These are phyloP conservation scores for Leptodirus hochenwartii DNA, from an alignment of 2,888 invertebrate genomes.

Conservation along the genomic window DNA sequence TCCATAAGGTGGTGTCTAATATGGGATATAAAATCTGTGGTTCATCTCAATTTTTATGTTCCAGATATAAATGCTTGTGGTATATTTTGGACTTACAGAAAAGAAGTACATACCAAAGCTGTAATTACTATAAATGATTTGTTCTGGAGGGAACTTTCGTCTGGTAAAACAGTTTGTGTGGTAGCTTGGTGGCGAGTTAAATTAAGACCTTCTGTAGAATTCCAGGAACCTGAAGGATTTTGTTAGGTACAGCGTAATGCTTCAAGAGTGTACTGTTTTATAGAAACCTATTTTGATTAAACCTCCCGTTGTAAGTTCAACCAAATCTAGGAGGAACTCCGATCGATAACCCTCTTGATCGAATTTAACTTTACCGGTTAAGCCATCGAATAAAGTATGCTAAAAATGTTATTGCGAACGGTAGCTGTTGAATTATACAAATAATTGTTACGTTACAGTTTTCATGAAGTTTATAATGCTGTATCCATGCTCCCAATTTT, in stretches of 20 bases:
- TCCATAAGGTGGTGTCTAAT: conserved; percentile 72
- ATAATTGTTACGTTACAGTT: conserved; percentile 31
- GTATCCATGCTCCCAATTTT: conserved; percentile 61
- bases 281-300: conserved; percentile 43
- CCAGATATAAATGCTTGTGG: too few species aligned
- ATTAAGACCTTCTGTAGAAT: conserved; percentile 38
- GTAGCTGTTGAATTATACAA: background rate
- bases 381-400: conserved; percentile 46
- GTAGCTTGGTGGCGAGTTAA: conserved; percentile 26
- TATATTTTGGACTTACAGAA: too few species aligned
- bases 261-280: too few species aligned
- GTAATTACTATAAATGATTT: conserved; percentile 53
- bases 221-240: too few species aligned
- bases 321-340: conserved; percentile 47
- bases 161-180: conserved; percentile 13
- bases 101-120: conserved; percentile 38
- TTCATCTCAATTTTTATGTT: conserved; percentile 1
- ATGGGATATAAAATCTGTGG: conserved; percentile 7
- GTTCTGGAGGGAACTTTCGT: conserved; percentile 46
- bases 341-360: conserved; percentile 59
- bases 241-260: too few species aligned
- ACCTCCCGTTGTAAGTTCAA: conserved; percentile 44
- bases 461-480: conserved; percentile 68
- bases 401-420: conserved; percentile 21
- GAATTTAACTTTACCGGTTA: conserved; percentile 62